Evolutionary conservation across 2,113 vertebrate genomes (phyloP).

Genomic region (Coryphaenoides rupestris): DNA sequence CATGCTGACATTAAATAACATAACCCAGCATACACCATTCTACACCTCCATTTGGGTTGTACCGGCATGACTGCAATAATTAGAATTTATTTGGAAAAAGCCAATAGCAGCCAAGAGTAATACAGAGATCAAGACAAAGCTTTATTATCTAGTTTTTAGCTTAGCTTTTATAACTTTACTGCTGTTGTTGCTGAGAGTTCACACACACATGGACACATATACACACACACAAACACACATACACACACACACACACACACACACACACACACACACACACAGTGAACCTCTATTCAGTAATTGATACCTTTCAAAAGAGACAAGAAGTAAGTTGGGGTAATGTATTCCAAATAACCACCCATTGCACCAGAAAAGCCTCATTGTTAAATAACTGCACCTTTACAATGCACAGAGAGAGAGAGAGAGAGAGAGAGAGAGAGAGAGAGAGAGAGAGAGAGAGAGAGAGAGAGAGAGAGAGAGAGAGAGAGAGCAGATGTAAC

Average conservation of each 20-base stretch:
- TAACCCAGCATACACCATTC: no score
- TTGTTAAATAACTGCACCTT: slow-evolving; percentile 7
- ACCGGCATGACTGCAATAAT: neutral
- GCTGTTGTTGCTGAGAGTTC: neutral
- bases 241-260: no score
- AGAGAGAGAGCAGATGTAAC: no score
- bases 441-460: no score
- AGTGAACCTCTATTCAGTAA: neutral
- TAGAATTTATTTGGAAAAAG: neutral
- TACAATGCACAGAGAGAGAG: no score
- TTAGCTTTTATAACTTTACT: no score
- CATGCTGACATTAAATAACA: no score
- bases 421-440: no score
- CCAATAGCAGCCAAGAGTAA: neutral
- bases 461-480: no score
- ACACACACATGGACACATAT: neutral
- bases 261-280: neutral
- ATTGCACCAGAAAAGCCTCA: neutral
- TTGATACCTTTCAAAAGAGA: neutral
- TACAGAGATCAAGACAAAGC: neutral
- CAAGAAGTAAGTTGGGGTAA: neutral
- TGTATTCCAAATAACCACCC: neutral
- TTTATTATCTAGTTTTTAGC: no score
- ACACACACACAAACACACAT: no score
- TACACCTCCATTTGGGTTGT: neutral